Evolutionary conservation across 2,888 invertebrate genomes (phyloP).

Genomic region (Dasysyrphus tricinctus): DNA sequence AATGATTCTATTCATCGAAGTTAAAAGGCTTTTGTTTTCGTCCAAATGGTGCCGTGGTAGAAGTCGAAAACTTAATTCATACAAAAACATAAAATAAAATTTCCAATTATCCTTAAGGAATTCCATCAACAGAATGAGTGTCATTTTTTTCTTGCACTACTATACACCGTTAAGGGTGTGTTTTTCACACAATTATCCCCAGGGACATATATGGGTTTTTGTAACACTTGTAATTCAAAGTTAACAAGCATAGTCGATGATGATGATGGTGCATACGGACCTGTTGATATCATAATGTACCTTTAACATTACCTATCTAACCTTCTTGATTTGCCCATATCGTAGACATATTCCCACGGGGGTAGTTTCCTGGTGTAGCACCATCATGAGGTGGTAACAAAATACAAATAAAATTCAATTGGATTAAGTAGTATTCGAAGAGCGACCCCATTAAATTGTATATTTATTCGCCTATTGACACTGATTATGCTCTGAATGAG

Average conservation of each 20-base stretch:
- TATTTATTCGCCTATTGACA: slow-evolving; percentile 69
- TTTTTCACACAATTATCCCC: slow-evolving; percentile 64
- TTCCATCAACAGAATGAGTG: slow-evolving; percentile 13
- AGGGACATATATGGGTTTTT: slow-evolving; percentile 63
- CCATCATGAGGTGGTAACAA: slow-evolving; percentile 60
- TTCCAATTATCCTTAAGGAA: slow-evolving; percentile 54
- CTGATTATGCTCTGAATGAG: slow-evolving; percentile 61
- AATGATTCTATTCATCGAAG: slow-evolving; percentile 61
- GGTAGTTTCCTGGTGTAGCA: slow-evolving; percentile 65
- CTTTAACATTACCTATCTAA: slow-evolving; percentile 41
- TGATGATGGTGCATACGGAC: slow-evolving; percentile 52
- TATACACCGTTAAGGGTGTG: slow-evolving; percentile 40
- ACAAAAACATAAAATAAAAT: slow-evolving; percentile 44
- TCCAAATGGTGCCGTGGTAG: slow-evolving; percentile 4
- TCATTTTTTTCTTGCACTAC: slow-evolving; percentile 3
- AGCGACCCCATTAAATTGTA: slow-evolving; percentile 39
- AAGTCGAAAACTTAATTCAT: slow-evolving; percentile 42
- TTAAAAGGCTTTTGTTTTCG: slow-evolving; percentile 47
- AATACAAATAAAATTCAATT: slow-evolving; percentile 74
- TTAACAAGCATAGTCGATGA: slow-evolving; percentile 66
- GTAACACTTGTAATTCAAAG: slow-evolving; percentile 69
- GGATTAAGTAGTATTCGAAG: slow-evolving; percentile 63
- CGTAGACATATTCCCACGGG: slow-evolving; percentile 63
- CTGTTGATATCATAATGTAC: slow-evolving; percentile 69
- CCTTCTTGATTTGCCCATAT: neutral